Base-by-base conservation (phyloP, 2,113 vertebrate species). In the Cyrtonyx montezumae region DNA sequence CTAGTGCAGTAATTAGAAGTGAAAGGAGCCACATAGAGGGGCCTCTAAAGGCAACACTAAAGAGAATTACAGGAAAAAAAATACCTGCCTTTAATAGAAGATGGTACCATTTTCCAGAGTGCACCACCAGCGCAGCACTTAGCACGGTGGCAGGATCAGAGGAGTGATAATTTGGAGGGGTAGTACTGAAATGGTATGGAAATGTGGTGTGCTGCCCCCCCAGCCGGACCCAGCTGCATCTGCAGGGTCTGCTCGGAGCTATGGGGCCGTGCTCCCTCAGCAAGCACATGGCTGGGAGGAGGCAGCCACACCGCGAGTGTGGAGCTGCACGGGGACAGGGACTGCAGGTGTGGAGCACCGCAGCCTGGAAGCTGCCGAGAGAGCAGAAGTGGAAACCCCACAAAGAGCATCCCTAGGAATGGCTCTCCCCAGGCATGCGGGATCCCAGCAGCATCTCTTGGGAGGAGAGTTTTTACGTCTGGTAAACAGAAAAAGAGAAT, bases 1-100 rank as follows among this genome's bases (percentile, higher is more conserved):
- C 95, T 95, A 94, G 87, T 91, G 90, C 93, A 93, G 91, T 97
- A 97, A 97, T 96, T 97, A 96, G 93, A 97, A 95, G 93, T 95
- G 95, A 97, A 97, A 94, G 95, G 82, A 97, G 91, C 84, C 90
- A 95, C 94, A 94, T 82, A 96, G 91, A 95, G 91, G 83, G 94
- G 93, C 87, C 91, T 95, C 92, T 79, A 81, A 96, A 96, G 95
- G 92, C 95, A 95, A 96, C 73, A 84, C 90, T 93, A 79, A 90
- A 94, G 94, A 96, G 88, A 96, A 93, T 96, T 91, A 94, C 83
- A 81, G 94, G 85, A 94, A 92, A 51, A 51, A 94, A 90, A 95
- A 94, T 95, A 93, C 93, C 94, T 95, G 77, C 90, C 77, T 96
- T 93, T 96, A 93, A 96, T 81, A 95, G 90, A 94, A 88, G 93